These are phyloP conservation scores for Thera obeliscata DNA, from an alignment of 2,888 invertebrate genomes.

Conservation along the genomic window DNA sequence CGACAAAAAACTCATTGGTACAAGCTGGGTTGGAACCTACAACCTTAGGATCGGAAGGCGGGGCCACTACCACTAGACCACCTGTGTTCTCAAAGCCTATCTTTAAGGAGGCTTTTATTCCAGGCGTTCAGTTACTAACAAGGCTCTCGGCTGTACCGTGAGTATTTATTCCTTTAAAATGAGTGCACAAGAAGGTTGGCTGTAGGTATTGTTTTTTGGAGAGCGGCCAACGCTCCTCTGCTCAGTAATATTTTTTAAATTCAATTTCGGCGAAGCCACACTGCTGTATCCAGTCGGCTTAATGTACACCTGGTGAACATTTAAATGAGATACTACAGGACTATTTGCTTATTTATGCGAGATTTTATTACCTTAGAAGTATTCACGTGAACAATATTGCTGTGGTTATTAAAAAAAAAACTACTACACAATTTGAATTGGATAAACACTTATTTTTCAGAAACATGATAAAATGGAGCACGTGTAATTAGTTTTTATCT, in stretches of 20 bases:
- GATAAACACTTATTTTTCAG: not conserved
- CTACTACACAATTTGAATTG: not conserved
- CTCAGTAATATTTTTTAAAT: slow-evolving; percentile 83
- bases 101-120: slow-evolving; percentile 46
- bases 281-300: slow-evolving; percentile 76
- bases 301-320: slow-evolving; percentile 82
- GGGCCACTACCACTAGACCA: too few species aligned
- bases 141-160: slow-evolving; percentile 54
- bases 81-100: slow-evolving; percentile 24
- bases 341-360: slow-evolving; percentile 64
- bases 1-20: too few species aligned
- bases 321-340: slow-evolving; percentile 76
- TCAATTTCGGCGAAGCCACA: slow-evolving; percentile 83
- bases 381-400: slow-evolving; percentile 34
- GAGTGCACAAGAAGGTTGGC: slow-evolving; percentile 74
- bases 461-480: not conserved
- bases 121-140: slow-evolving; percentile 57
- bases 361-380: slow-evolving; percentile 57
- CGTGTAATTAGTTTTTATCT: too few species aligned
- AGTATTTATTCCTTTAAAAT: slow-evolving; percentile 77
- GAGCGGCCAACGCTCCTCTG: slow-evolving; percentile 76
- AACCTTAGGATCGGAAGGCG: too few species aligned
- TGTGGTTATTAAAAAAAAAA: slow-evolving; percentile 4
- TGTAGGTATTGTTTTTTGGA: slow-evolving; percentile 80
- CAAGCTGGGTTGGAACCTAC: too few species aligned